A percentile compares a stretch with the other conserved stretches of the same genome.
These are phyloP conservation scores for Misgurnus mizolepis DNA, from an alignment of 2,113 vertebrate species.

Conservation along the genomic window DNA sequence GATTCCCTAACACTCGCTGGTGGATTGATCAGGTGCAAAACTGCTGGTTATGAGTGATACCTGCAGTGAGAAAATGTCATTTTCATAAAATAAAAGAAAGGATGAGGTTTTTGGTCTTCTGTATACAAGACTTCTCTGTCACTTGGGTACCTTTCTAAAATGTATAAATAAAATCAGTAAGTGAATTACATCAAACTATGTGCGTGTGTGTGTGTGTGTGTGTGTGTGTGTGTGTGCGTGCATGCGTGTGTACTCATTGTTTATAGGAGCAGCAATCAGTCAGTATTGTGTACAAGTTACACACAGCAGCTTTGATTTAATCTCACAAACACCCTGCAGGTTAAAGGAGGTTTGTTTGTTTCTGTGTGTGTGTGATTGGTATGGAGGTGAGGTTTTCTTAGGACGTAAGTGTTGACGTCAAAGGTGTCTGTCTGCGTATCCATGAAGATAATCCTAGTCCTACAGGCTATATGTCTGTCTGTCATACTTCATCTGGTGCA, in stretches of 20 bases:
- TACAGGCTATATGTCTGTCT: background rate
- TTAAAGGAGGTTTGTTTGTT: background rate
- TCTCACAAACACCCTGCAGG: slow-evolving; percentile 19
- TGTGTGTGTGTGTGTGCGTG: background rate
- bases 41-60: too few species aligned
- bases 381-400: slow-evolving; percentile 8
- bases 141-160: too few species aligned
- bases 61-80: too few species aligned
- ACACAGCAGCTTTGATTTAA: background rate
- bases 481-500: background rate
- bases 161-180: too few species aligned
- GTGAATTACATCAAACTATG: too few species aligned
- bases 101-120: too few species aligned
- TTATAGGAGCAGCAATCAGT: background rate
- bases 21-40: too few species aligned
- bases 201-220: background rate
- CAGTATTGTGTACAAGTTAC: background rate
- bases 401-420: slow-evolving; percentile 21
- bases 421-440: background rate
- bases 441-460: background rate
- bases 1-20: too few species aligned
- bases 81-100: too few species aligned
- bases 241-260: background rate
- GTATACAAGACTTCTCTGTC: too few species aligned
- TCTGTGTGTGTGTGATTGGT: slow-evolving; percentile 4